Base-by-base conservation (phyloP, 1,140 invertebrate genomes). In the Lucilia cuprina region DNA sequence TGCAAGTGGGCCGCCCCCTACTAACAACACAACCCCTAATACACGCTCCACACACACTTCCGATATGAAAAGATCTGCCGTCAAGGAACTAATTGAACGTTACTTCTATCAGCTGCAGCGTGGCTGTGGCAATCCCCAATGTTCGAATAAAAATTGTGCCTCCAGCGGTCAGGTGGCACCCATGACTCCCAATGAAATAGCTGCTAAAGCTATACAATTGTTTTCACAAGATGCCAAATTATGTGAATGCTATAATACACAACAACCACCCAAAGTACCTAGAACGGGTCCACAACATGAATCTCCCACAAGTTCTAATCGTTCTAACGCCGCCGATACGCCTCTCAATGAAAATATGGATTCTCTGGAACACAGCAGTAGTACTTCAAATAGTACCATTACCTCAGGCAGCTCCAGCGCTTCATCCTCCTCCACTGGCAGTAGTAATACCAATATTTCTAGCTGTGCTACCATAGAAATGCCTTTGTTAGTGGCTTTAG, bases 101-200 rank as follows among this genome's bases (percentile, higher is more conserved):
- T 98, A 98, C 92, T 98, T 98, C 91, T 97, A 97, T 92, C 96
- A 98, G 92, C 92, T 98, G 83, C 95, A 95, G 14, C 95, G 97
- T 91, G 97, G 97, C 84, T 98, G 97, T 92, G 97, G 97, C 9
- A 96, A 97, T 90, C 92, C 94, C 10, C 92, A 94, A 83, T 98
- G 97, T 92, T 93, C 94, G 86, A 98, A 98, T 92, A 93, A 94
- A 87, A 93, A 96, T 90, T 98, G 97, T 94, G 96, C 96, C 85
- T 98, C 97, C 30, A 97, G 96, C 92, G 95, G 95, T 88, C 94
- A 95, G 91, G 96, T 97, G 94, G 82, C 94, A 93, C 89, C 95
- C 93, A 92, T 97, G 84, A 94, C 95, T 30, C 95, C 96, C 86
- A 97, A 98, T 93, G 94, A 97, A 92, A 96, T 97, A 82, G 97